Conservation (phyloP, 1,140 invertebrate species). For the Tribolium madens region DNA sequence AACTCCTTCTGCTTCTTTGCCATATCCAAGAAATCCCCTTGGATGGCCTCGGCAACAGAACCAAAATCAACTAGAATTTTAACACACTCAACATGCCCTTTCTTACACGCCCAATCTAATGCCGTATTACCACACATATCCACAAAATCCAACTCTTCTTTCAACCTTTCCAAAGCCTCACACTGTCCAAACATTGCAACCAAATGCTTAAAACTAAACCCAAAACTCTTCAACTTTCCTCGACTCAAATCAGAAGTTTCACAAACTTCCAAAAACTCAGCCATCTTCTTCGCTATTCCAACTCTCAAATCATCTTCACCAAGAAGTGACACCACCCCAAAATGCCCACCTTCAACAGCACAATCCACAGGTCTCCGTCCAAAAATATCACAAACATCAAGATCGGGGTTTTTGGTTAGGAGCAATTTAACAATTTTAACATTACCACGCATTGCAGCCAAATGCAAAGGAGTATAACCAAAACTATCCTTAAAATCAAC, state of each 20-base stretch:
- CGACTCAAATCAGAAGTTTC: background rate
- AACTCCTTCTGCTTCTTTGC: background rate
- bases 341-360: slow-evolving; percentile 1
- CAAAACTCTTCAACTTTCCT: background rate
- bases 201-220: background rate
- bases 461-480: background rate
- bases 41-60: background rate
- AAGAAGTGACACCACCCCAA: background rate
- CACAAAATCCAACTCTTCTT: background rate
- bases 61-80: background rate
- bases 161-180: background rate
- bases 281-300: background rate
- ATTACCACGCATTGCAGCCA: background rate
- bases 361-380: background rate
- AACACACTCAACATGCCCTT: background rate
- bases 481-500: slow-evolving; percentile 1
- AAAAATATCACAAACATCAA: background rate
- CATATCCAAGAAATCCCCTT: slow-evolving; percentile 10
- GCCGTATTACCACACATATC: background rate
- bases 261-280: background rate
- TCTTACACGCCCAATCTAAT: slow-evolving; percentile 3
- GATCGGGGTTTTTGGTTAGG: background rate
- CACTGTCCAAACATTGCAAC: background rate
- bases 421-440: background rate
- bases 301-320: background rate